Conservation (phyloP, 2,888 invertebrate species). For the Coenonympha arcania region DNA sequence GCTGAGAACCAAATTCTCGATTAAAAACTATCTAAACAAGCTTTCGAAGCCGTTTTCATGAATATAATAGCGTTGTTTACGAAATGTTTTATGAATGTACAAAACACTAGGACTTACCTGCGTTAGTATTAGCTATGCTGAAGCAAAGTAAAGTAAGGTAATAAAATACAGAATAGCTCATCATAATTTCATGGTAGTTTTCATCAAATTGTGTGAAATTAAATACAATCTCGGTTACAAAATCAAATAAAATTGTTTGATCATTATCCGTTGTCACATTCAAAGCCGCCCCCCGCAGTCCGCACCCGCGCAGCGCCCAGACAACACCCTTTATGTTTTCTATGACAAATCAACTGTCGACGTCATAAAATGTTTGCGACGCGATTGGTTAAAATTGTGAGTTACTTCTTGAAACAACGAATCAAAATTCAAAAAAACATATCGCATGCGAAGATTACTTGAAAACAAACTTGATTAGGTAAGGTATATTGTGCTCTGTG, state of each 20-base stretch:
- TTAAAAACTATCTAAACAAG: not conserved
- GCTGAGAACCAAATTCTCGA: not conserved
- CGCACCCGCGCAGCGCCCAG: too few species aligned
- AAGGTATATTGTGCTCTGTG: too few species aligned
- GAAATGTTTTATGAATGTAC: slow-evolving; percentile 17
- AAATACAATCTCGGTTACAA: slow-evolving; percentile 42
- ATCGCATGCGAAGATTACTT: too few species aligned
- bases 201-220: slow-evolving; percentile 24
- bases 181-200: slow-evolving; percentile 65
- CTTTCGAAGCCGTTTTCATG: not conserved
- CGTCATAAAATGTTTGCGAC: not conserved
- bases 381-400: slow-evolving; percentile 4
- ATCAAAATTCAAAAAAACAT: too few species aligned
- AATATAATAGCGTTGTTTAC: slow-evolving; percentile 11
- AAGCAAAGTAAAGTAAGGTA: slow-evolving; percentile 62
- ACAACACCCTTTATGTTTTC: slow-evolving; percentile 60
- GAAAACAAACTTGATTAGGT: too few species aligned
- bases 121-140: slow-evolving; percentile 50
- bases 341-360: slow-evolving; percentile 9
- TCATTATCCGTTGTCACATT: slow-evolving; percentile 64
- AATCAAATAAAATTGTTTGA: slow-evolving; percentile 59
- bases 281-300: too few species aligned
- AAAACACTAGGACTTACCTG: slow-evolving; percentile 47
- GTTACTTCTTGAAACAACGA: slow-evolving; percentile 1
- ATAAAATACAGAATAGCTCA: slow-evolving; percentile 59